Conservation (phyloP, 2,888 invertebrate species). For the Ypsolopha scabrella region DNA sequence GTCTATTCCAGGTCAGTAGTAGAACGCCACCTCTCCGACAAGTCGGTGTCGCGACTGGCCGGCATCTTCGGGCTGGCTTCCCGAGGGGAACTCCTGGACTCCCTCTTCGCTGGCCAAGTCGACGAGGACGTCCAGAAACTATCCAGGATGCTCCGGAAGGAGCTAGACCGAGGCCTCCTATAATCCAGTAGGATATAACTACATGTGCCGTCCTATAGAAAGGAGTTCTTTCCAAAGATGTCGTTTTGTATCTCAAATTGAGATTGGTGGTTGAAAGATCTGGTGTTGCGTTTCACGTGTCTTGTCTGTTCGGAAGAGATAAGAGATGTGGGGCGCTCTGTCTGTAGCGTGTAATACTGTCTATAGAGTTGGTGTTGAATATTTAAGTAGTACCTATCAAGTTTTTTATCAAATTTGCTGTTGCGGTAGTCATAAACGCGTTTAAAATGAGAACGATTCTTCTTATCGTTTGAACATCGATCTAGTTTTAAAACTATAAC, state of each 20-base stretch:
- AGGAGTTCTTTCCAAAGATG: neutral
- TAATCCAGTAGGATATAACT: constrained; percentile 24
- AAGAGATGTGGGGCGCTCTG: neutral
- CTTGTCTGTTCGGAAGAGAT: neutral
- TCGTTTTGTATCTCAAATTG: neutral
- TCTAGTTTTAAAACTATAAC: too few species aligned
- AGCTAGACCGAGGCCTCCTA: constrained; percentile 56
- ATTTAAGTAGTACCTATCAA: too few species aligned
- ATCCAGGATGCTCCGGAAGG: constrained; percentile 57
- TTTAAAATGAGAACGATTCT: too few species aligned
- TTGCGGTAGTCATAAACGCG: too few species aligned
- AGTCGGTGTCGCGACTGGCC: constrained; percentile 83
- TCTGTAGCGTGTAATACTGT: too few species aligned
- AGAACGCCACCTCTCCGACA: constrained; percentile 85
- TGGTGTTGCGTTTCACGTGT: neutral
- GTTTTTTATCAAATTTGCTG: too few species aligned
- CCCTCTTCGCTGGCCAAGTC: constrained; percentile 52
- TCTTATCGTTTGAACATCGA: too few species aligned
- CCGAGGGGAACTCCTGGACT: constrained; percentile 51
- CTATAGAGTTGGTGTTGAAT: too few species aligned
- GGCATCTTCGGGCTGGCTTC: constrained; percentile 74
- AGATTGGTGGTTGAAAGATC: neutral
- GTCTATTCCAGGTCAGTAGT: constrained; percentile 73
- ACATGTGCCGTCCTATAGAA: neutral
- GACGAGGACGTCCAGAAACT: constrained; percentile 56